phyloP scores from a whole-genome alignment of 2,113 vertebrate species.

The Sclerurus mexicanus region DNA sequence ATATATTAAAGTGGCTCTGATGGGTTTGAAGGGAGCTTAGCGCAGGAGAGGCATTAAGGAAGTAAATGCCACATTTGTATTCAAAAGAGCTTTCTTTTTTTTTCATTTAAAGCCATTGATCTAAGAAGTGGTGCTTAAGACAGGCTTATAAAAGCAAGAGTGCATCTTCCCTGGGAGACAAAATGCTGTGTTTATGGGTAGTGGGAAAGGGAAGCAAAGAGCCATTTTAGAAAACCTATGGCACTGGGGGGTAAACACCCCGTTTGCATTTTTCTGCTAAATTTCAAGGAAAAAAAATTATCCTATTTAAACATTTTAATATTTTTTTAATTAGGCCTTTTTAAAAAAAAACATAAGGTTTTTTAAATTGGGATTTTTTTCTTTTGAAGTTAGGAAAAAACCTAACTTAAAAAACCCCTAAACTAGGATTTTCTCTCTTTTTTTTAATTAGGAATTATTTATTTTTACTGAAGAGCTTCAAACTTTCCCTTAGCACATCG shows the following conservation, averaged over 20 bases:
- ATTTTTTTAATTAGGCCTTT: neutral
- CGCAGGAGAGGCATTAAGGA: conserved; percentile 43
- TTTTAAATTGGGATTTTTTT: no score
- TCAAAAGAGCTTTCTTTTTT: conserved; percentile 41
- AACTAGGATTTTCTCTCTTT: neutral
- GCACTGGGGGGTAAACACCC: neutral
- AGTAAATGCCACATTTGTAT: conserved; percentile 72
- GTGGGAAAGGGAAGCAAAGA: conserved; percentile 37
- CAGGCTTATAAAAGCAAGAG: conserved; percentile 28
- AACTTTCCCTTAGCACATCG: neutral
- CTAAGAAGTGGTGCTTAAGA: conserved; percentile 57
- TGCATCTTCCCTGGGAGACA: neutral
- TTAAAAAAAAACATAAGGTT: no score
- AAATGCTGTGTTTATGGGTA: neutral
- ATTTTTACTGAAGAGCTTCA: neutral
- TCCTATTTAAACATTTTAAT: neutral
- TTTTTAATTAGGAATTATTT: neutral
- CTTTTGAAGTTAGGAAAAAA: no score
- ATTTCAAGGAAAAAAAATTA: neutral
- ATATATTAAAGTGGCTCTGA: conserved; percentile 53
- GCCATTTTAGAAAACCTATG: neutral
- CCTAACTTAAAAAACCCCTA: neutral
- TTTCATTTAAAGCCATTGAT: conserved; percentile 52
- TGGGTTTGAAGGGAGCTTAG: conserved; percentile 62
- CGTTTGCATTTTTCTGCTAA: neutral